phyloP scores from a whole-genome alignment of 2,888 invertebrate genomes.

The Drosophila heteroneura region DNA sequence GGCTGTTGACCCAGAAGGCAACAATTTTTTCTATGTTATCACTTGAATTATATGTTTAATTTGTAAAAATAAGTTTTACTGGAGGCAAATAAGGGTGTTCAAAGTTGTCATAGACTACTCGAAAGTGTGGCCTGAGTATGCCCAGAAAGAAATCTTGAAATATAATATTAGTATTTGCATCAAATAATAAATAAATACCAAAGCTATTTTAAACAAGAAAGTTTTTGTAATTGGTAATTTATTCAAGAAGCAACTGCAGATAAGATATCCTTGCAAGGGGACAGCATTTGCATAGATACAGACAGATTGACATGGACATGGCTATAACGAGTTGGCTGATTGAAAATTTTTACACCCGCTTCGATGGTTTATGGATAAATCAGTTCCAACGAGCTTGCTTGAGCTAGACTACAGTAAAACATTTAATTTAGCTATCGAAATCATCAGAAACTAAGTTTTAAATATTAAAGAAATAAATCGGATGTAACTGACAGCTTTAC shows the following conservation, averaged over 20 bases:
- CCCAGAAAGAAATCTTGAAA: not conserved
- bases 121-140: not conserved
- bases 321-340: not conserved
- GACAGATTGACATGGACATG: not conserved
- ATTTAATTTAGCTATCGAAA: not conserved
- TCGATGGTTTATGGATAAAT: not conserved
- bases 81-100: not conserved
- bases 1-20: constrained; percentile 50
- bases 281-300: not conserved
- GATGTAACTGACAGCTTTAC: not conserved
- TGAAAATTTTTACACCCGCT: not conserved
- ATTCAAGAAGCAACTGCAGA: not conserved
- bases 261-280: not conserved
- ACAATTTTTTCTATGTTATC: not conserved
- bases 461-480: not conserved
- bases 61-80: not conserved
- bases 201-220: not conserved
- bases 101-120: not conserved
- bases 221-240: not conserved
- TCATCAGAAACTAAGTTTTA: accelerated
- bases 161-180: not conserved
- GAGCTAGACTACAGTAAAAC: not conserved
- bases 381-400: not conserved
- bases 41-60: not conserved
- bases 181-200: not conserved